Conservation (phyloP, 2,888 invertebrate genomes). For the Brachypterus glaber region DNA sequence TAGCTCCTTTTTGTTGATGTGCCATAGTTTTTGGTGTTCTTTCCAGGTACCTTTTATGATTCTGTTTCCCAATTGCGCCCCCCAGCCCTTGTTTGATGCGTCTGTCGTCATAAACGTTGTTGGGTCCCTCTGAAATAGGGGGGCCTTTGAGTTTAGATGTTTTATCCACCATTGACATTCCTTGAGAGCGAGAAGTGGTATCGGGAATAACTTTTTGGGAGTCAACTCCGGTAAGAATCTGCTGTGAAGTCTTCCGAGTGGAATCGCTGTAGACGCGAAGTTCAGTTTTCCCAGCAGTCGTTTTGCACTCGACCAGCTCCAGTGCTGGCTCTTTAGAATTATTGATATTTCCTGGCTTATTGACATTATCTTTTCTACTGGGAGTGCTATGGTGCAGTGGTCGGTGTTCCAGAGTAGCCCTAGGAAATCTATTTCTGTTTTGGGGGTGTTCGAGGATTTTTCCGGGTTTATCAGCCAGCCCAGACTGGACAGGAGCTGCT, state of each 20-base stretch:
- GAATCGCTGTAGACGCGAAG: conserved; percentile 3
- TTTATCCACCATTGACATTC: conserved; percentile 6
- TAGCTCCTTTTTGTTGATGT: conserved; percentile 20
- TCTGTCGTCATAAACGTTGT: conserved; percentile 7
- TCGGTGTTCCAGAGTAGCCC: conserved; percentile 16
- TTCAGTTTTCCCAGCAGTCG: background rate
- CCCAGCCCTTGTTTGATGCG: conserved; percentile 18
- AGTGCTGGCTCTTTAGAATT: background rate
- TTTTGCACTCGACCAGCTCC: conserved; percentile 4
- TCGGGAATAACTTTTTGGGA: background rate
- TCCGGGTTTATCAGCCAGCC: conserved; percentile 11
- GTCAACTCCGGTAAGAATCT: background rate
- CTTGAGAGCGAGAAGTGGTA: conserved; percentile 1
- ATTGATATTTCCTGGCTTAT: background rate
- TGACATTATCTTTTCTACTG: background rate
- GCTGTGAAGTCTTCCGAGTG: conserved; percentile 5
- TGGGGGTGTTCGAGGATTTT: conserved; percentile 11
- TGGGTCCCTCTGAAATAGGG: conserved; percentile 1
- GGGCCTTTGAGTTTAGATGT: conserved; percentile 1
- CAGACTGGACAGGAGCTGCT: conserved; percentile 5
- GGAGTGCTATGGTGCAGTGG: background rate
- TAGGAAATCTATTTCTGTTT: conserved; percentile 11
- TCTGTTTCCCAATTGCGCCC: conserved; percentile 12
- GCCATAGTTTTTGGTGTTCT: conserved; percentile 13
- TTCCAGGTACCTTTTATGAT: conserved; percentile 11